Base-by-base conservation (phyloP, 2,113 vertebrate species). In the Catharus fuscescens region DNA sequence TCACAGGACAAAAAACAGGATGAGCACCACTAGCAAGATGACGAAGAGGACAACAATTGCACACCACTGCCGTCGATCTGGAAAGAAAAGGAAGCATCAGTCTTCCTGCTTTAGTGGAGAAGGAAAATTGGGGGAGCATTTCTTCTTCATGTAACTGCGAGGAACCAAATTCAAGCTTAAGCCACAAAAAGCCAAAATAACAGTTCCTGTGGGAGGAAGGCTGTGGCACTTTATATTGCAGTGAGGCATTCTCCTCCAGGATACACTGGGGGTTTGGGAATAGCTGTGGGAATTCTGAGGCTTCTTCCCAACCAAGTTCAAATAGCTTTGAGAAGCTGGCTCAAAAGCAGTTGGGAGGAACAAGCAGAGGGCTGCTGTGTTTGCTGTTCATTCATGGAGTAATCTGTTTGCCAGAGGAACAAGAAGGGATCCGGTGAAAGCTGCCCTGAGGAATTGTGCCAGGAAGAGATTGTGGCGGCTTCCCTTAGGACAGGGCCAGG, bases 1-100 rank as follows among this genome's bases (percentile, higher is more conserved):
- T 99, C 98, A 99, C 97, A 99, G 98, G 90, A 98, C 95, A 25
- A 99, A 96, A 95, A 99, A 98, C 91, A 99, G 98, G 94, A 99
- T 96, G 95, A 99, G 96, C 97, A 99, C 97, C 18, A 99, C 98
- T 80, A 99, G 89, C 85, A 99, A 98, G 96, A 99, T 97, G 26
- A 92, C 73, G 3, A 99, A 98, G 91, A 99, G 98, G 90, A 99
- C 9, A 4, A 98, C 98, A 18, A 99, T 99, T 50, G 99, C 99
- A 72, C 99, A 99, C 99, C 99, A 99, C 98, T 99, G 99, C 65
- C 99, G 98, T 32, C 98, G 98, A 96, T 99, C 99, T 99, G 97
- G n/a, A 97, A 97, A 82, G 88, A 80, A 96, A 92, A 84, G 92
- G 79, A 86, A 11, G 24, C 0, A 13, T 97, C 69, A 96, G 77